Base-by-base conservation (phyloP, 2,113 vertebrate species). In the Lepidothrix coronata region DNA sequence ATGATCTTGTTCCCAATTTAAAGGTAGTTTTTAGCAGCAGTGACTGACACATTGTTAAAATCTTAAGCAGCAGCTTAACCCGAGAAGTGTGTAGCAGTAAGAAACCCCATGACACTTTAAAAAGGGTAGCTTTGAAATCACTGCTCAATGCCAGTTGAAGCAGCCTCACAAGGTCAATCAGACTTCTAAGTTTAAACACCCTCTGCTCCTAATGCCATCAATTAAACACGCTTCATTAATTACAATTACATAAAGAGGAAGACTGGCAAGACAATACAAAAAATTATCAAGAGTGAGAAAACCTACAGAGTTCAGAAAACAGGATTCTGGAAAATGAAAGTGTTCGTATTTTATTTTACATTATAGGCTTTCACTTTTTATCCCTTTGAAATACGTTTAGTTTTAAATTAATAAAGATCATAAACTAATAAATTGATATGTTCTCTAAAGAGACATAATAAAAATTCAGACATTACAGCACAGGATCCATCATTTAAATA, bases 401-500 rank as follows among this genome's bases (percentile, higher is more conserved):
- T 62, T 88, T 85, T 91, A 95, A 91, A 81, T 96, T 95, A 96
- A 88, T 94, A 77, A 94, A 88, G 91, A 95, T 89, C 44, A 96
- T 73, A 91, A 89, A 58, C 89, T 66, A 96, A 91, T 89, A 84
- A 89, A 92, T 28, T 46, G 82, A 37, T 96, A 94, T 48, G 55
- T 91, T 95, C 74, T 91, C 95, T 90, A 93, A 55, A 92, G 18
- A 57, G 87, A 94, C 78, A 94, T 96, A 85, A 97, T 96, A 66
- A 89, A 95, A 97, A 95, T 33, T 92, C 91, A 95, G 96, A 96
- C 76, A 77, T 89, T 91, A 95, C 73, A 96, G 81, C 96, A 97
- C 94, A 92, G 91, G 96, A 95, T 90, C 84, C 85, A 85, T 95
- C 91, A 87, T 96, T 95, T 92, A 95, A 92, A 97, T 97, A 97